A percentile compares a stretch with the other conserved stretches of the same genome.
Evolutionary conservation across 1,140 invertebrate genomes (phyloP).

Genomic region (Dolichoris vasculosae): DNA sequence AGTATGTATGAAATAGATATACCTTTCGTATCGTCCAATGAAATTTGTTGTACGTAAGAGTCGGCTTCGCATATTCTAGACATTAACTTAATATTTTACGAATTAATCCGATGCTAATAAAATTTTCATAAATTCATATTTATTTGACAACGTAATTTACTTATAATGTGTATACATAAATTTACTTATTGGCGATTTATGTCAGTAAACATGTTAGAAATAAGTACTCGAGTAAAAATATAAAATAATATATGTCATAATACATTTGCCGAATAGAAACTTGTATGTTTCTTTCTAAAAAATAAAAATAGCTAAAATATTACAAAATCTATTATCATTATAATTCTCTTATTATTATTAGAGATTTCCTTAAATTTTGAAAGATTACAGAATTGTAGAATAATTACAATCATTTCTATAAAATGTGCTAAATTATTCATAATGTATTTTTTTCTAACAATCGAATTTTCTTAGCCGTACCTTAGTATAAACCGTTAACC

Average conservation of each 20-base stretch:
- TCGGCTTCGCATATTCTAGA: not conserved
- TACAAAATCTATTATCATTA: not conserved
- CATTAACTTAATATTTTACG: not conserved
- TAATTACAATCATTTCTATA: not conserved
- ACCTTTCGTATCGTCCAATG: not conserved
- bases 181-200: not conserved
- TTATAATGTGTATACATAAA: not conserved
- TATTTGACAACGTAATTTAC: not conserved
- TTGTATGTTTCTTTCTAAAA: not conserved
- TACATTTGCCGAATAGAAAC: not conserved
- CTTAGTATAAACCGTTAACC: not conserved
- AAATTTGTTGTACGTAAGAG: not conserved
- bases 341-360: not conserved
- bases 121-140: not conserved
- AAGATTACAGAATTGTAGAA: not conserved
- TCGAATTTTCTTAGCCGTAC: not conserved
- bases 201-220: not conserved
- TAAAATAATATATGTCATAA: not conserved
- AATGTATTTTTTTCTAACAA: not conserved
- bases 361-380: not conserved
- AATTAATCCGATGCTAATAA: not conserved
- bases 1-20: not conserved
- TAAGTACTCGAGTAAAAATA: not conserved
- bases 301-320: not conserved
- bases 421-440: not conserved